Evolutionary conservation across 2,113 vertebrate genomes (phyloP).

Genomic region (Cyprinodon tularosa): DNA sequence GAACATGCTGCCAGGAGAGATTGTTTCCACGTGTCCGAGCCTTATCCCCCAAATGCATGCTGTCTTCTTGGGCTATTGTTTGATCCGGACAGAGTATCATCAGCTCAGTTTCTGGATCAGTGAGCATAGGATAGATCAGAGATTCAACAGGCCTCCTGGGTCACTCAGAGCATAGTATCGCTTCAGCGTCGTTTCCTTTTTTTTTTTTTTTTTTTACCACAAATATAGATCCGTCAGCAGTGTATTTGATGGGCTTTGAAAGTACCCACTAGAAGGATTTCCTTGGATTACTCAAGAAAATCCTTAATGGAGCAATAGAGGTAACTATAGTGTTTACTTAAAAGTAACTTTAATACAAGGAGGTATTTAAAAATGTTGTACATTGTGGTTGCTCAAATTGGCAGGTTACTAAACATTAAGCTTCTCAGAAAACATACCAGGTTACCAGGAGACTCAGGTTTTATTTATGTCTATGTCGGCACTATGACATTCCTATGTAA

Average conservation of each 20-base stretch:
- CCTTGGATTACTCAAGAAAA: slow-evolving; percentile 6
- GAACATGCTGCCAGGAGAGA: slow-evolving; percentile 30
- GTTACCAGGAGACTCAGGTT: slow-evolving; percentile 50
- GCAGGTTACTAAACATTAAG: slow-evolving; percentile 24
- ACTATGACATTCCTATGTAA: slow-evolving; percentile 42
- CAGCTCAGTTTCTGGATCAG: slow-evolving; percentile 63
- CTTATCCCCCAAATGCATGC: slow-evolving; percentile 39
- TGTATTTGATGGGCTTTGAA: slow-evolving; percentile 10
- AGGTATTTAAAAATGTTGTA: not conserved
- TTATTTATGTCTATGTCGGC: slow-evolving; percentile 44
- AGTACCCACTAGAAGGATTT: not conserved
- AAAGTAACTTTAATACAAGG: slow-evolving; percentile 16
- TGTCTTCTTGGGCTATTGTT: slow-evolving; percentile 60
- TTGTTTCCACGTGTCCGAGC: slow-evolving; percentile 48
- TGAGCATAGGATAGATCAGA: slow-evolving; percentile 52
- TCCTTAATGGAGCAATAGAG: slow-evolving; percentile 3
- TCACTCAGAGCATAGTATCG: slow-evolving; percentile 38
- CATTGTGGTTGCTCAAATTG: slow-evolving; percentile 38
- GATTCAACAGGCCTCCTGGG: slow-evolving; percentile 40
- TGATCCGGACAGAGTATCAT: slow-evolving; percentile 60
- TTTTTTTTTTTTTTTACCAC: not conserved
- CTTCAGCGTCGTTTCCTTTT: not conserved
- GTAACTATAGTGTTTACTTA: slow-evolving; percentile 13
- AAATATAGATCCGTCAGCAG: slow-evolving; percentile 1
- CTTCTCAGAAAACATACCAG: slow-evolving; percentile 51